Percentiles rank a stretch among this genome's conserved stretches.
phyloP scores from a whole-genome alignment of 2,888 invertebrate species.

The Villa cingulata region DNA sequence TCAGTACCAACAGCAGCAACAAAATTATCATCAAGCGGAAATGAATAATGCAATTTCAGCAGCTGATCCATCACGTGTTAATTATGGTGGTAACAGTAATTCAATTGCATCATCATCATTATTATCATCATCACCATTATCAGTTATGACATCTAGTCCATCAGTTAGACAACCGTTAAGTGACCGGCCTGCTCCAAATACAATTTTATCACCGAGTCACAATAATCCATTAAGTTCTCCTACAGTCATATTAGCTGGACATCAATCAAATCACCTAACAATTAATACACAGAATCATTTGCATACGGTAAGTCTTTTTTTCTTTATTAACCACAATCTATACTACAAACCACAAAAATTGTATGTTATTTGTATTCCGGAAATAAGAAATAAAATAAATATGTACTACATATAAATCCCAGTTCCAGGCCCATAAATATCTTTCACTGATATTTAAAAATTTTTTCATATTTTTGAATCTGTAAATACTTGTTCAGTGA shows the following conservation, averaged over 20 bases:
- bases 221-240: conserved; percentile 6
- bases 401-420: no score
- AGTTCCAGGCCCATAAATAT: no score
- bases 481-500: no score
- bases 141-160: conserved; percentile 17
- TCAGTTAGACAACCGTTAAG: conserved; percentile 59
- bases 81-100: conserved; percentile 9
- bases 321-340: no score
- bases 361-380: no score
- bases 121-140: conserved; percentile 17
- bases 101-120: not conserved
- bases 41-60: not conserved
- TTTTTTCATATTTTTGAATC: no score
- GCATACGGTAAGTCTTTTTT: conserved; percentile 24
- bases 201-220: conserved; percentile 46
- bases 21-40: not conserved
- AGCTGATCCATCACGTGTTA: not conserved
- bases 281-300: conserved; percentile 12
- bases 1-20: not conserved
- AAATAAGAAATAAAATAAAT: no score
- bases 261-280: conserved; percentile 5
- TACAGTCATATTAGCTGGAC: not conserved
- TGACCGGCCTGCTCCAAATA: conserved; percentile 58
- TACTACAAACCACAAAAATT: no score
- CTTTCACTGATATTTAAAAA: no score